Base-by-base conservation (phyloP, 2,888 invertebrate species). In the Leucophenga maculata region DNA sequence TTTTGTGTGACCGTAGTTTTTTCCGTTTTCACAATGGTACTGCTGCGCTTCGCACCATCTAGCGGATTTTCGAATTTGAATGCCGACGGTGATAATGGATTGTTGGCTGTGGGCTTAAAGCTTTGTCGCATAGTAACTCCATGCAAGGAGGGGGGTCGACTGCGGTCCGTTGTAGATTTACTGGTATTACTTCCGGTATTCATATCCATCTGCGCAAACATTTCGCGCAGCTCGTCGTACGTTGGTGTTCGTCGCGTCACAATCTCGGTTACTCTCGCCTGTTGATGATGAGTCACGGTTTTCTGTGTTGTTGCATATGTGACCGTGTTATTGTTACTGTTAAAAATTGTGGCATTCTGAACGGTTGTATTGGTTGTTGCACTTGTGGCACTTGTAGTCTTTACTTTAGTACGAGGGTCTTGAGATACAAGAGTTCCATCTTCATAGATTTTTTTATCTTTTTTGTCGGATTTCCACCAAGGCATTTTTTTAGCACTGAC, bases 251-350 rank as follows among this genome's bases (percentile, higher is more conserved):
- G 79, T 0, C 85, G 80, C 32, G 78, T 80, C n/a, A 71, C 74
- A 16, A 80, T 80, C 75, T 86, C 86, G 14, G 84, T 85, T 13
- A 86, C 73, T 6, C 74, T 72, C 3, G 86, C 86, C 32, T 78
- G 72, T 67, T 86, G 83, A 0, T 77, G 79, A 74, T 85, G 85
- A 75, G 85, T 87, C 77, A 87, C 85, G 70, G 87, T 86, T 69
- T 80, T 83, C 32, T 79, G 77, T 57, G 86, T 86, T 26, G 84
- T 77, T 20, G 70, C 74, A 22, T 72, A 82, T 13, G 79, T 85
- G 1, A 85, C 77, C 4, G 79, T 86, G 3, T 81, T 82, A 9
- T 76, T 81, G 59, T 83, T 82, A 32, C 71, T 79, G 72, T 86
- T 79, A 65, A 82, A 76, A 68, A 84, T 83, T 1, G 86, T 86